Conservation (phyloP, 2,888 invertebrate genomes). For the Idaea dimidiata region DNA sequence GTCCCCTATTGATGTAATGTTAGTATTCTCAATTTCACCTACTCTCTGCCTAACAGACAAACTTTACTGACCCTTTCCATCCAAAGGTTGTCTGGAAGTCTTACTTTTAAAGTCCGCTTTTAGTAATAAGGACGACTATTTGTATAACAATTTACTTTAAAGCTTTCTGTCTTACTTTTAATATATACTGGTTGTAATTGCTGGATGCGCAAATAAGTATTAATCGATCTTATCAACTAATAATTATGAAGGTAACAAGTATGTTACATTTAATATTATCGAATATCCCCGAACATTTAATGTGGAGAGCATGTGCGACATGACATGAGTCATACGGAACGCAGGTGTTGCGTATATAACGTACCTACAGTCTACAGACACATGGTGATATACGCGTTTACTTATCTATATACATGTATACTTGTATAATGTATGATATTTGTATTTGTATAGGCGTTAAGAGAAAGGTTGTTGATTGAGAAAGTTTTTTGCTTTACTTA, state of each 20-base stretch:
- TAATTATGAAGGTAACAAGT: background rate
- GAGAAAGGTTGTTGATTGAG: background rate
- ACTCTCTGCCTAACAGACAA: too few species aligned
- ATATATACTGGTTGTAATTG: too few species aligned
- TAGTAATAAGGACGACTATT: too few species aligned
- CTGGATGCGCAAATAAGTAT: too few species aligned
- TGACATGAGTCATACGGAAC: slow-evolving; percentile 13
- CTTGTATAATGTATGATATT: background rate
- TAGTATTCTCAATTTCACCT: too few species aligned
- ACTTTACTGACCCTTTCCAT: too few species aligned
- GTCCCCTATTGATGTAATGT: too few species aligned
- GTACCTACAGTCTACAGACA: too few species aligned
- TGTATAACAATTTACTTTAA: too few species aligned
- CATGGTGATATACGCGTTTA: background rate
- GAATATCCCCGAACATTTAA: background rate
- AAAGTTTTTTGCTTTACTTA: background rate
- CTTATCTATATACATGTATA: background rate
- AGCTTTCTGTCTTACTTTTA: too few species aligned
- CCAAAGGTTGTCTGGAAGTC: too few species aligned
- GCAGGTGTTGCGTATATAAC: slow-evolving; percentile 14
- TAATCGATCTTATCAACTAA: background rate
- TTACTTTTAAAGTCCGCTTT: too few species aligned
- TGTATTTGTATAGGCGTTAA: background rate
- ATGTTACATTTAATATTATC: background rate
- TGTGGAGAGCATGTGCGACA: background rate